Percentiles rank a stretch among this genome's conserved stretches.
phyloP scores from a whole-genome alignment of 2,113 vertebrate genomes.

The Anolis sagrei region DNA sequence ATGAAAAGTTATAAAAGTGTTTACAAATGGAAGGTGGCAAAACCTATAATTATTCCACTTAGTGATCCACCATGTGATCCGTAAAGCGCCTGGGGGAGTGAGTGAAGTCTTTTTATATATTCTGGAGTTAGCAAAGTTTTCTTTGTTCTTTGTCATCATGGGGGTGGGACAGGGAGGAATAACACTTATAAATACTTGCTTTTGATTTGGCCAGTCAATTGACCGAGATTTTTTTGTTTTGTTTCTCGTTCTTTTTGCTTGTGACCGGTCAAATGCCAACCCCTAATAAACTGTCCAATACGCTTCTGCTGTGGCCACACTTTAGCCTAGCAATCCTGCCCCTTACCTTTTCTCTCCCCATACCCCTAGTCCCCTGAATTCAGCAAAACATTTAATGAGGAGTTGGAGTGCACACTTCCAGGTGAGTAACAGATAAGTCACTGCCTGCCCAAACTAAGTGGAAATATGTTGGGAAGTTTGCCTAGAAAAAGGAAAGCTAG shows the following conservation, averaged over 20 bases:
- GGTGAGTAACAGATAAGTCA: background rate
- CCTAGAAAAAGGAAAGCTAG: background rate
- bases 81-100: background rate
- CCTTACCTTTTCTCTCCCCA: constrained; percentile 7
- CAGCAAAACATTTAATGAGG: constrained; percentile 10
- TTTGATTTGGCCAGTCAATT: background rate
- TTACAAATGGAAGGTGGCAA: background rate
- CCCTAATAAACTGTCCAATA: constrained; percentile 7
- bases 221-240: background rate
- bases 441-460: background rate
- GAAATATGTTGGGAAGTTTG: background rate
- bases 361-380: constrained; percentile 3
- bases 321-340: constrained; percentile 19
- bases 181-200: background rate
- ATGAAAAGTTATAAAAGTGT: background rate
- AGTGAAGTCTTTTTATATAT: background rate
- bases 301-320: background rate
- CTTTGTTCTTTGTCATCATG: background rate
- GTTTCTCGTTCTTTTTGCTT: background rate
- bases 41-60: background rate
- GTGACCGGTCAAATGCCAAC: background rate
- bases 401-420: constrained; percentile 11
- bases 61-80: background rate
- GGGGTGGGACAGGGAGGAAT: too few species aligned
- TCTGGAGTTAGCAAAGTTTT: background rate